phyloP scores from a whole-genome alignment of 2,113 vertebrate species.

The Prinia subflava region DNA sequence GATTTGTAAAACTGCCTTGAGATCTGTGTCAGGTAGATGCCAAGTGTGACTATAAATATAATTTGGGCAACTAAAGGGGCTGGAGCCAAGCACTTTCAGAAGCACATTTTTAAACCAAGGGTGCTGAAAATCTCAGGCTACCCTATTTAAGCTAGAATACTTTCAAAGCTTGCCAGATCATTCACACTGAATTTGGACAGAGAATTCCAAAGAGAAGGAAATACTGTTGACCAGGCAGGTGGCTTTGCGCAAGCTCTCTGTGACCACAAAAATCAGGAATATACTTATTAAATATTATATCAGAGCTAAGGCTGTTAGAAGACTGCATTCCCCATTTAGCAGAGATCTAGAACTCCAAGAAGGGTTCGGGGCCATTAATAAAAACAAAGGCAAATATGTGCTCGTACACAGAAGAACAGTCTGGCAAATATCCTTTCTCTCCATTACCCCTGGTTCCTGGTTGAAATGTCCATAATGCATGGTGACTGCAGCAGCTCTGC shows the following conservation, averaged over 20 bases:
- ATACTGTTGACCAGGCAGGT: background rate
- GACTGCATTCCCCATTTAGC: background rate
- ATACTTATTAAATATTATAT: background rate
- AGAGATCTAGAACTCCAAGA: background rate
- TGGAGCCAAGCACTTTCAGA: background rate
- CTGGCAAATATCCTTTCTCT: background rate
- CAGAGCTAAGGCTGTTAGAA: background rate
- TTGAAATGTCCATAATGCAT: background rate
- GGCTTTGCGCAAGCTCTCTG: background rate
- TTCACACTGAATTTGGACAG: background rate
- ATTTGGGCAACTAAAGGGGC: background rate
- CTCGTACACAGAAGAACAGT: background rate
- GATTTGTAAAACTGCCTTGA: slow-evolving; percentile 5
- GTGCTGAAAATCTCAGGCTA: background rate
- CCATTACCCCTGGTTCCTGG: background rate
- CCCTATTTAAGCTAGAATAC: background rate
- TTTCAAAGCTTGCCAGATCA: background rate
- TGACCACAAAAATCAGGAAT: background rate
- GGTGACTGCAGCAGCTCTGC: background rate
- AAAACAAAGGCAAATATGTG: background rate
- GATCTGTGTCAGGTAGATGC: background rate
- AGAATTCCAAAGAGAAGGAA: background rate
- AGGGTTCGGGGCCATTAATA: background rate
- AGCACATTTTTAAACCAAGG: background rate
- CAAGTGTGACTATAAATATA: background rate